Base-by-base conservation (phyloP, 1,140 invertebrate species). In the Aphelenchoides besseyi region DNA sequence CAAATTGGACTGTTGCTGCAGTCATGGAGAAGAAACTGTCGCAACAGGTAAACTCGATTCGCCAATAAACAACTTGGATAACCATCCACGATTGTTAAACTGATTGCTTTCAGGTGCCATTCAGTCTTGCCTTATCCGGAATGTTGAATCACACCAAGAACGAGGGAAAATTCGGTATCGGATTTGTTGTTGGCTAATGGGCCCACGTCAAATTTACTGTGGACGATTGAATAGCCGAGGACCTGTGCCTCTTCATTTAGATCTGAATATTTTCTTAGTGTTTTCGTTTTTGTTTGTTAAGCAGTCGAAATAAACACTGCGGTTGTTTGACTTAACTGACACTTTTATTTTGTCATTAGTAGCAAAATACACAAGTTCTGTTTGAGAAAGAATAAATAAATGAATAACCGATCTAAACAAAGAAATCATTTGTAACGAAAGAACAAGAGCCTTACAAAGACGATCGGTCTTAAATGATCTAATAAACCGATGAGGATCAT, bases 81-180 rank as follows among this genome's bases (percentile, higher is more conserved):
- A n/a, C 5, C n/a, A n/a, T 41, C n/a, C 5, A 41, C 5, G 55
- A 59, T 98, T 74, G 95, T 98, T 85, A 95, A 97, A 87, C 91
- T 93, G 87, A 86, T 95, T 52, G 88, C 91, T 77, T 92, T 92
- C 26, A 86, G 1, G 87, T 98, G 78, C 96, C 96, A 69, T 95
- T 98, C 85, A 91, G 92, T 1, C 91, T 98, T 78, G 90, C 91
- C 5, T 86, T 98, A 0, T 96, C 94, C 82, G 95, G 92, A 61
- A 89, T 92, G 85, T 87, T 95, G 59, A 97, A 96, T 88, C 95
- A 97, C 84, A 84, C 82, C 5, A 87, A 87, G 80, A 73, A 77
- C 29, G 78, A 83, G 53, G 86, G 84, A 74, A 82, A 85, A 69
- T 87, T 87, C 77, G 87, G 87, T 37, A 80, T 87, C 72, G 87